Conservation (phyloP, 2,888 invertebrate genomes). For the Gymnocheta viridis region DNA sequence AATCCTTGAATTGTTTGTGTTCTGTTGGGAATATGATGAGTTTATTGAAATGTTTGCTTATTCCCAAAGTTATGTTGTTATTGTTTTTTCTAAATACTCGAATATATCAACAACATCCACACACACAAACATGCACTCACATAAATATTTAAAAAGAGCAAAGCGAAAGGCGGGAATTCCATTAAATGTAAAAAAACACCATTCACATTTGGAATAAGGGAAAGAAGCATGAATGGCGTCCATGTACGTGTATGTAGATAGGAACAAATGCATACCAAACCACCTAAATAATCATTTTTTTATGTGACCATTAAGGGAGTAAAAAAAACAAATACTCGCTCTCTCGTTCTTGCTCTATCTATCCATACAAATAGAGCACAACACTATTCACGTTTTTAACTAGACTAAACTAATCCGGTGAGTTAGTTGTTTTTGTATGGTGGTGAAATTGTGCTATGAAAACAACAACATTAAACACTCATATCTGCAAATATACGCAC, state of each 20-base stretch:
- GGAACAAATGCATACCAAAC: background rate
- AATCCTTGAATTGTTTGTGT: background rate
- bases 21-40: background rate
- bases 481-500: conserved; percentile 10
- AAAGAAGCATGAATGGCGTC: conserved; percentile 64
- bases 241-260: background rate
- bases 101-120: background rate
- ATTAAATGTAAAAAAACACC: conserved; percentile 12
- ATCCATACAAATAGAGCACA: conserved; percentile 40
- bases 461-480: conserved; percentile 66
- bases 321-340: conserved; percentile 47
- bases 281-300: background rate
- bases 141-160: conserved; percentile 19
- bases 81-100: conserved; percentile 46
- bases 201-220: conserved; percentile 25
- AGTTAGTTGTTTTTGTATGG: conserved; percentile 57
- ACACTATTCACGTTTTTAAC: conserved; percentile 37
- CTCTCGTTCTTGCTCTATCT: conserved; percentile 45
- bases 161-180: conserved; percentile 64
- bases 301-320: conserved; percentile 43
- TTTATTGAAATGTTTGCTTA: conserved; percentile 7
- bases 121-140: background rate
- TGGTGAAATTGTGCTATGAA: conserved; percentile 70
- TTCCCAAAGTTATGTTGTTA: conserved; percentile 26
- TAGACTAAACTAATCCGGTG: conserved; percentile 53